Percentiles rank a stretch among this genome's conserved stretches.
Conservation (phyloP, 2,888 invertebrate genomes). For the Xestia sexstrigata region DNA sequence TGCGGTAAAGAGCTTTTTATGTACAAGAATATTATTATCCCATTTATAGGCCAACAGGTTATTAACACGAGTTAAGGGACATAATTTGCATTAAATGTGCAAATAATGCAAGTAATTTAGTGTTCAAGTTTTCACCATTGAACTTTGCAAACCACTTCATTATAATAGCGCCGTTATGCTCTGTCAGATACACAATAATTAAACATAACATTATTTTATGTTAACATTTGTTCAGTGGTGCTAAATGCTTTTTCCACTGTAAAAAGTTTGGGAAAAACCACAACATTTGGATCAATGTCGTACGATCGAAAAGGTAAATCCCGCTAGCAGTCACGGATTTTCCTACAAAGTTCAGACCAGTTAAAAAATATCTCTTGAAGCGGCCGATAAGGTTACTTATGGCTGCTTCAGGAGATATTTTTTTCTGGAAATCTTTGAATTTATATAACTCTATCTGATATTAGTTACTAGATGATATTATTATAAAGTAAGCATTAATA, state of each 20-base stretch:
- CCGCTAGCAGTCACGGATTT: background rate
- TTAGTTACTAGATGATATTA: background rate
- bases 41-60: slow-evolving; percentile 40
- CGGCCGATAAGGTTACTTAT: background rate
- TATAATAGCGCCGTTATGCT: slow-evolving; percentile 22
- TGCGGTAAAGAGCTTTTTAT: slow-evolving; percentile 24
- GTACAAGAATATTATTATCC: slow-evolving; percentile 25
- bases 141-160: slow-evolving; percentile 50
- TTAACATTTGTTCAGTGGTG: background rate
- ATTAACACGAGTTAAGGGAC: slow-evolving; percentile 49
- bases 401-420: background rate
- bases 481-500: background rate
- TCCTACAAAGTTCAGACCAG: background rate
- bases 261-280: slow-evolving; percentile 8
- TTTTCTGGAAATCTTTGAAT: background rate
- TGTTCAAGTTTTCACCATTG: slow-evolving; percentile 55
- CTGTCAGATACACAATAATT: slow-evolving; percentile 18
- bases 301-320: background rate
- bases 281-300: background rate
- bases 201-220: slow-evolving; percentile 23
- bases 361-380: background rate
- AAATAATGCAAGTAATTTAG: slow-evolving; percentile 49
- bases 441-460: background rate
- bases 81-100: slow-evolving; percentile 21
- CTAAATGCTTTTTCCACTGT: slow-evolving; percentile 1